These are phyloP conservation scores for Stictocephala bisonia DNA, from an alignment of 2,888 invertebrate species.

Conservation along the genomic window DNA sequence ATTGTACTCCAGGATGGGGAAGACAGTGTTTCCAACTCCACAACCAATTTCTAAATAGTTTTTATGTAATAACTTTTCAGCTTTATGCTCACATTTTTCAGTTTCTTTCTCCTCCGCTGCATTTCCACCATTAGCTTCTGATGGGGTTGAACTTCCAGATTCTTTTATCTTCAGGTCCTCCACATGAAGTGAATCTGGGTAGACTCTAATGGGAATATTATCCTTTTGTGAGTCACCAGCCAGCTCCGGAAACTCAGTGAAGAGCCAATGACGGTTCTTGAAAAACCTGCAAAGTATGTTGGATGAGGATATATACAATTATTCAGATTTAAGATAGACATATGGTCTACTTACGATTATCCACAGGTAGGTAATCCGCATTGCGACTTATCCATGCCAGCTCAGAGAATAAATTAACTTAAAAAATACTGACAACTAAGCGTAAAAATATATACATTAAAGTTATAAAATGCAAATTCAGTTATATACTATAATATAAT, in stretches of 20 bases:
- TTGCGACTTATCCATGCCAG: too few relatives aligned
- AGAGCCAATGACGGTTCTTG: constrained; percentile 97
- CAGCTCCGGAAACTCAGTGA: constrained; percentile 96
- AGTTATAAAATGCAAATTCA: too few relatives aligned
- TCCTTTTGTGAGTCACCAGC: constrained; percentile 63
- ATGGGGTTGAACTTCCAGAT: neutral
- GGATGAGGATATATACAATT: neutral
- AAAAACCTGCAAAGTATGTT: constrained; percentile 77
- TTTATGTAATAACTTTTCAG: constrained; percentile 56
- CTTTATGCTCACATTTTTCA: neutral
- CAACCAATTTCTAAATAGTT: constrained; percentile 84
- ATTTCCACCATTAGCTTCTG: constrained; percentile 49
- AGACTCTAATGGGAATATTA: constrained; percentile 50
- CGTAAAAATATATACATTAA: too few relatives aligned
- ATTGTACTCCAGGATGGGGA: constrained; percentile 89
- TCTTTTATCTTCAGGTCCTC: neutral
- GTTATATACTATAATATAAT: too few relatives aligned
- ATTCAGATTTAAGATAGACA: neutral
- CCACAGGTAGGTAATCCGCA: neutral
- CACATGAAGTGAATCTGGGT: neutral
- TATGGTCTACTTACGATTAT: neutral
- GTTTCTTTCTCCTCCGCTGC: constrained; percentile 55
- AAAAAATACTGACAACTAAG: neutral
- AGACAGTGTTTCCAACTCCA: constrained; percentile 97
- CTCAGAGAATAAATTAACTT: too few relatives aligned